Percentiles rank a stretch among this genome's conserved stretches.
Evolutionary conservation across 1,140 invertebrate species (phyloP).

Genomic region (Rhopalosiphum padi): DNA sequence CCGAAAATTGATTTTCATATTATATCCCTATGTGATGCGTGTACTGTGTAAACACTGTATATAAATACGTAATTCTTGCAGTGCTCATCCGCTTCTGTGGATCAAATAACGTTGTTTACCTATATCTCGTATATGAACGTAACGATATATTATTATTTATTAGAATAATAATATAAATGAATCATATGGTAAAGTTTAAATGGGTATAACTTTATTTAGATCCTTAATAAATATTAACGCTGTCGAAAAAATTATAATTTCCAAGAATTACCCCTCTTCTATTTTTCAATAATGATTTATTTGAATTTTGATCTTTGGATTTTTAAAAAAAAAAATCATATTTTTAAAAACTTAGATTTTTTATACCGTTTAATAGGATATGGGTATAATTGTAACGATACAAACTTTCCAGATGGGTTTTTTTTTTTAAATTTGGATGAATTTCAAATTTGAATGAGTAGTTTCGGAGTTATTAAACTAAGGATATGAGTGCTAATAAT

Average conservation of each 20-base stretch:
- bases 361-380: no score
- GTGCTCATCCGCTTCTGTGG: not conserved
- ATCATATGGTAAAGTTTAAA: not conserved
- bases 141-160: not conserved
- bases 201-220: not conserved
- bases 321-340: no score
- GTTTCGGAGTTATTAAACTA: no score
- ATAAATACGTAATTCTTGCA: not conserved
- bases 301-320: no score
- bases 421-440: no score
- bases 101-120: not conserved
- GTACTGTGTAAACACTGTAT: not conserved
- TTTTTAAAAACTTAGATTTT: no score
- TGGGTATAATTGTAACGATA: no score
- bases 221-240: not conserved
- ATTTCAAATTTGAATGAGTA: no score
- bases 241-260: not conserved
- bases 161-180: not conserved
- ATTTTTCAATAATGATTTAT: not conserved
- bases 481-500: no score
- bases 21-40: not conserved
- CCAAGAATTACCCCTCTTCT: no score
- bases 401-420: no score
- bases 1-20: not conserved
- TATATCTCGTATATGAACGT: not conserved